phyloP scores from a whole-genome alignment of 2,888 invertebrate genomes.

The Venusia cambrica region DNA sequence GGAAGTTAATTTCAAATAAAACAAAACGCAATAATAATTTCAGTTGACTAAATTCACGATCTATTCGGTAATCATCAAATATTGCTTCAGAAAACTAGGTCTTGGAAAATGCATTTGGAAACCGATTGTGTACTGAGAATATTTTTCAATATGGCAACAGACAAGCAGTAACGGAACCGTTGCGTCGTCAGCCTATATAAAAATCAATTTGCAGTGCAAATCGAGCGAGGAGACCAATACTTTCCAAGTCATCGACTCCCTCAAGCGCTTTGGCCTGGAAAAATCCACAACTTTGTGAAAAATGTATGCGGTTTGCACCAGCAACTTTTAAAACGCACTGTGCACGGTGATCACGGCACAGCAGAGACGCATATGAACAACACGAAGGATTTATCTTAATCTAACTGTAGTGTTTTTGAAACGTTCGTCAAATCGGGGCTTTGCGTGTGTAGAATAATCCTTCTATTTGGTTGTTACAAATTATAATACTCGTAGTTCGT shows the following conservation, averaged over 20 bases:
- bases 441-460: conserved; percentile 4
- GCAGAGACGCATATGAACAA: conserved; percentile 25
- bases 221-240: conserved; percentile 71
- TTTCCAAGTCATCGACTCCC: conserved; percentile 72
- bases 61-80: too few species aligned
- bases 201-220: conserved; percentile 78
- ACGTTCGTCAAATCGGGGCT: conserved; percentile 7
- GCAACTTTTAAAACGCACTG: conserved; percentile 42
- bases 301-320: conserved; percentile 40
- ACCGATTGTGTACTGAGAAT: conserved; percentile 10
- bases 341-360: too few species aligned
- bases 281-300: conserved; percentile 59
- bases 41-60: too few species aligned
- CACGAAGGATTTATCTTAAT: conserved; percentile 32
- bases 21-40: too few species aligned
- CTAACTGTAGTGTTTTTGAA: conserved; percentile 24
- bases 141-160: conserved; percentile 20
- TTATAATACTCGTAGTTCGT: too few species aligned
- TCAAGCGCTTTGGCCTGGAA: conserved; percentile 66
- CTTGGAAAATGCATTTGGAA: conserved; percentile 6
- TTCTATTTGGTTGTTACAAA: too few species aligned
- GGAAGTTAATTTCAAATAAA: too few species aligned
- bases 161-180: conserved; percentile 39
- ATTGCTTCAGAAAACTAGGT: conserved; percentile 4
- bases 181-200: conserved; percentile 52